Percentiles rank a stretch among this genome's conserved stretches.
These are phyloP conservation scores for Planiliza haematocheilus DNA, from an alignment of 2,113 vertebrate species.

Conservation along the genomic window DNA sequence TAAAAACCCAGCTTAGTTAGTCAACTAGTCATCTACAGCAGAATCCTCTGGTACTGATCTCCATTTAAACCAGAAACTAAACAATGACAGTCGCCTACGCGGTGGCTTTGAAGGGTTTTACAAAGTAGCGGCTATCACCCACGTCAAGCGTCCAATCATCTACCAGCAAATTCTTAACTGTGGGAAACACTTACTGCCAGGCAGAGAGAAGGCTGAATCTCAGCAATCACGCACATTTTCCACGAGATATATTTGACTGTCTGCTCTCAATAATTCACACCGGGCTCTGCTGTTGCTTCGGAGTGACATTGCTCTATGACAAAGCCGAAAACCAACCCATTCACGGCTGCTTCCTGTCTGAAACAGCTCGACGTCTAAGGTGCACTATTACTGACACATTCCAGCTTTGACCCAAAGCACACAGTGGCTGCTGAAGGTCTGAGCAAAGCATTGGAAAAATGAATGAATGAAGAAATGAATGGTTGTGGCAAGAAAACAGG, in stretches of 20 bases:
- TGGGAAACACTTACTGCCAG: conserved; percentile 41
- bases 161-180: conserved; percentile 17
- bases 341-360: conserved; percentile 38
- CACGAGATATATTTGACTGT: conserved; percentile 28
- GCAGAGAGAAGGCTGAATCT: conserved; percentile 16
- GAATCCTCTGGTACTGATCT: no score
- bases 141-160: neutral
- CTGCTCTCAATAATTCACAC: conserved; percentile 53
- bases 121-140: neutral
- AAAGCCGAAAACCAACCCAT: conserved; percentile 40
- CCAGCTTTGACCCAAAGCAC: conserved; percentile 57
- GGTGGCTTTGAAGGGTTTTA: neutral
- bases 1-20: no score
- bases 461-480: conserved; percentile 54
- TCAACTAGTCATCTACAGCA: no score
- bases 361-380: conserved; percentile 15
- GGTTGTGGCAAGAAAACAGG: conserved; percentile 18
- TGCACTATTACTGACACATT: conserved; percentile 59
- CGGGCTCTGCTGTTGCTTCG: conserved; percentile 48
- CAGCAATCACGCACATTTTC: conserved; percentile 43
- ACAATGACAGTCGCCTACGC: neutral
- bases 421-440: conserved; percentile 40
- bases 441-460: conserved; percentile 50
- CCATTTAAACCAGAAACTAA: neutral
- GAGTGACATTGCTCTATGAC: conserved; percentile 45